These are phyloP conservation scores for Steinernema feltiae DNA, from an alignment of 1,140 invertebrate species.

Conservation along the genomic window DNA sequence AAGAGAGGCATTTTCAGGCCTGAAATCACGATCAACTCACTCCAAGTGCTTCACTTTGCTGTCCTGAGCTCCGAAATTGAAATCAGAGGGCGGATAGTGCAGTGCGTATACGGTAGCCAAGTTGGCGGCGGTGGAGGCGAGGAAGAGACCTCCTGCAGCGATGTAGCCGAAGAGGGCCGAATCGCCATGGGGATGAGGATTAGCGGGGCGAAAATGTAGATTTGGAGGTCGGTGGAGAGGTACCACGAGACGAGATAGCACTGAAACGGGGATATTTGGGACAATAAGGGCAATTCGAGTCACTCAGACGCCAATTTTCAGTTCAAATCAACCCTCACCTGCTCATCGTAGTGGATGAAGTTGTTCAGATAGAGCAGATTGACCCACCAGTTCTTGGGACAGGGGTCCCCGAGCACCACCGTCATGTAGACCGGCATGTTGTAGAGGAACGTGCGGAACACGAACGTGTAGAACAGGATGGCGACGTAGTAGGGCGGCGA, in stretches of 20 bases:
- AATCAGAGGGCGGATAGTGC: conserved; percentile 17
- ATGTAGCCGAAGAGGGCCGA: conserved; percentile 14
- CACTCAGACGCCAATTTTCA: too few species aligned
- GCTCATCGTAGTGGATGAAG: conserved; percentile 21
- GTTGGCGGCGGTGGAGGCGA: conserved; percentile 10
- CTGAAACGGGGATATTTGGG: conserved; percentile 3
- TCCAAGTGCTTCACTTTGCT: conserved; percentile 12
- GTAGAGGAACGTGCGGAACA: conserved; percentile 14
- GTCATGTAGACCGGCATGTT: conserved; percentile 13
- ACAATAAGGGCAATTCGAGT: not conserved
- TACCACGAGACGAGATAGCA: conserved; percentile 28
- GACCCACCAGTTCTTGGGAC: conserved; percentile 27
- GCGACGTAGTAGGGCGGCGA: too few species aligned
- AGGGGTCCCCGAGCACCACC: not conserved
- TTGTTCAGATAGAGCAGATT: conserved; percentile 29
- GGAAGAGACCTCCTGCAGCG: not conserved
- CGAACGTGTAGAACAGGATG: too few species aligned
- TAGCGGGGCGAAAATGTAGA: conserved; percentile 26
- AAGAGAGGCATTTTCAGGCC: not conserved
- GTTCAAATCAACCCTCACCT: too few species aligned
- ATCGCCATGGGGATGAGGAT: conserved; percentile 23
- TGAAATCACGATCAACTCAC: not conserved
- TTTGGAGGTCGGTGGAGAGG: conserved; percentile 28
- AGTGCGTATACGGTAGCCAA: conserved; percentile 5
- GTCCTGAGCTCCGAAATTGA: not conserved